Base-by-base conservation (phyloP, 2,113 vertebrate species). In the Ornithorhynchus anatinus region DNA sequence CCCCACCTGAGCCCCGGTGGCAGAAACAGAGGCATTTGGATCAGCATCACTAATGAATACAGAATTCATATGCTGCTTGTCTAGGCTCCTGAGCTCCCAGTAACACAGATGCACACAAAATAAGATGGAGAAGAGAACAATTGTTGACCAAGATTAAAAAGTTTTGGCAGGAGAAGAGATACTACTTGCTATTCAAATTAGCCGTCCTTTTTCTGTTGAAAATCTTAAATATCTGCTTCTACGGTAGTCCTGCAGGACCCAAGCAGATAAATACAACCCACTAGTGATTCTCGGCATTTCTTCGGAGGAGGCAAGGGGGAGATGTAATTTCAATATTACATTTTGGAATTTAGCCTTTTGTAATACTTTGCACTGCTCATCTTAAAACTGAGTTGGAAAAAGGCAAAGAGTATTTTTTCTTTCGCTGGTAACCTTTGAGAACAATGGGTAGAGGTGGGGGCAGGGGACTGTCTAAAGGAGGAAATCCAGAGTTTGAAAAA, bases 1-100 rank as follows among this genome's bases (percentile, higher is more conserved):
- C 87, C 92, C 86, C 93, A 94, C 92, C 94, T 94, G 94, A 92
- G 92, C 92, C 93, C 89, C 87, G 9, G 22, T 82, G 83, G 86
- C 80, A 14, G 84, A 81, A 83, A 87, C 89, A 72, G 59, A 68
- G 83, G 86, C 89, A 75, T 86, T 86, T 78, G 85, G 83, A 92
- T 92, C 92, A 85, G 84, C 89, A 84, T 79, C 85, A 43, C 89
- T 93, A 93, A 92, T 92, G 90, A 93, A 91, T 81, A 76, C 86
- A 20, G 85, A 82, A 88, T 91, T 92, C 90, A 86, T 89, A 91
- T 90, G 89, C 91, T 60, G 91, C 89, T 80, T 91, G 91, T 92
- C 93, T 92, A 40, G 10, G 77, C 87, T 82, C 81, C 52, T 36
- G 42, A 79, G 82, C 82, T 84, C 70, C 15, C 42, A 72, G 63